phyloP scores from a whole-genome alignment of 2,888 invertebrate species.

The Eumacrocentrus americanus region DNA sequence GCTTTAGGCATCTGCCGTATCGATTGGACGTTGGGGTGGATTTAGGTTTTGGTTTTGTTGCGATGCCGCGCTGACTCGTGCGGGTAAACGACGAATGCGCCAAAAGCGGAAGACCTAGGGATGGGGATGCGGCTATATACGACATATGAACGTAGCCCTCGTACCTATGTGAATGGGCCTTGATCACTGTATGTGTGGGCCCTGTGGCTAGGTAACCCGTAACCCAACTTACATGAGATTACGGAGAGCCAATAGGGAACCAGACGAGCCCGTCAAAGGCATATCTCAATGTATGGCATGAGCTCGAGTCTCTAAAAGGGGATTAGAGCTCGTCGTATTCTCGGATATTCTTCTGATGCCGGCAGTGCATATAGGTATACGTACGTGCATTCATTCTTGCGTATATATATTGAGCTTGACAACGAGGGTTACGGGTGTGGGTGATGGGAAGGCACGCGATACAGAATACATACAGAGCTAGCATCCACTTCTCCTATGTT shows the following conservation, averaged over 20 bases:
- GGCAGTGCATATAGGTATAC: constrained; percentile 11
- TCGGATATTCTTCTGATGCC: constrained; percentile 41
- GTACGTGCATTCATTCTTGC: background rate
- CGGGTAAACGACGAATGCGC: constrained; percentile 26
- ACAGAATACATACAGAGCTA: too few species aligned
- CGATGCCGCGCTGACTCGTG: constrained; percentile 16
- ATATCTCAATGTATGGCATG: constrained; percentile 55
- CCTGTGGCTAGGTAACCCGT: constrained; percentile 58
- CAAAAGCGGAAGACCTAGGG: constrained; percentile 28
- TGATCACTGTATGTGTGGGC: constrained; percentile 36
- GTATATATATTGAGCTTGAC: background rate
- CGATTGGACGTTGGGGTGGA: constrained; percentile 47
- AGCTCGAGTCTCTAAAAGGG: constrained; percentile 57
- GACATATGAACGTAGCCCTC: constrained; percentile 31
- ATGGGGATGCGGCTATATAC: constrained; percentile 27
- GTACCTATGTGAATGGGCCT: constrained; percentile 46
- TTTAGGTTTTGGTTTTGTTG: background rate
- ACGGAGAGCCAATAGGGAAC: constrained; percentile 56
- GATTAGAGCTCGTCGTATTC: constrained; percentile 57
- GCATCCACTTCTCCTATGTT: too few species aligned
- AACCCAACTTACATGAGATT: constrained; percentile 59
- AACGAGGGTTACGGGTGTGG: background rate
- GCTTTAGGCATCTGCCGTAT: constrained; percentile 59
- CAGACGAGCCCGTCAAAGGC: constrained; percentile 57
- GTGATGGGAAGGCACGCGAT: too few species aligned